Conservation (phyloP, 2,113 vertebrate genomes). For the Picathartes gymnocephalus region DNA sequence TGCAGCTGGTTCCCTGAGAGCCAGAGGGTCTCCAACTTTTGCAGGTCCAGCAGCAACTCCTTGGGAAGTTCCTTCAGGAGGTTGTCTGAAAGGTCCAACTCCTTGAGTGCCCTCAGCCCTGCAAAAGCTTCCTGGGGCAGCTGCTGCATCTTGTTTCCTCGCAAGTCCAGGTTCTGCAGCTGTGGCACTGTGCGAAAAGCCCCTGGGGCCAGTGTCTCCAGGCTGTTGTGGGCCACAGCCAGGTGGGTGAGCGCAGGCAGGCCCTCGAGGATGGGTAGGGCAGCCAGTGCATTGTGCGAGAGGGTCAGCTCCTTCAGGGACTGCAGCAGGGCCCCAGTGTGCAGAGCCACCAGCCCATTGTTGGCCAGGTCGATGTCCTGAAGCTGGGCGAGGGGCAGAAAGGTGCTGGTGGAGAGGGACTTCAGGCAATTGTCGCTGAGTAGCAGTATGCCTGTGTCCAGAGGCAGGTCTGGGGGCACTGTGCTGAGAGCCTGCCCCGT, state of each 20-base stretch:
- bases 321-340: rapidly evolving
- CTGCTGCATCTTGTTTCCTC: neutral
- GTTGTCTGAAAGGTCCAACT: slow-evolving; percentile 57
- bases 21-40: neutral
- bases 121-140: neutral
- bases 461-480: neutral
- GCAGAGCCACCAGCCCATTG: slow-evolving; percentile 9
- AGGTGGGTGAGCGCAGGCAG: neutral
- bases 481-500: neutral
- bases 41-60: neutral
- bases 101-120: neutral
- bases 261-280: neutral
- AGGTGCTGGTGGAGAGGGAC: neutral
- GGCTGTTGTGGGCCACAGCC: slow-evolving; percentile 39
- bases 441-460: slow-evolving; percentile 13
- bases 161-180: slow-evolving; percentile 46
- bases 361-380: slow-evolving; percentile 32
- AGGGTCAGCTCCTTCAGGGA: slow-evolving; percentile 39
- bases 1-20: slow-evolving; percentile 23
- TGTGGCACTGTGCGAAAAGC: neutral
- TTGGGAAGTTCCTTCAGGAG: neutral
- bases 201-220: neutral
- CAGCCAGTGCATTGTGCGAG: neutral
- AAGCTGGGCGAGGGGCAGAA: neutral
- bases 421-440: neutral